Evolutionary conservation across 2,113 vertebrate genomes (phyloP).

Genomic region (Corydoras sp.): DNA sequence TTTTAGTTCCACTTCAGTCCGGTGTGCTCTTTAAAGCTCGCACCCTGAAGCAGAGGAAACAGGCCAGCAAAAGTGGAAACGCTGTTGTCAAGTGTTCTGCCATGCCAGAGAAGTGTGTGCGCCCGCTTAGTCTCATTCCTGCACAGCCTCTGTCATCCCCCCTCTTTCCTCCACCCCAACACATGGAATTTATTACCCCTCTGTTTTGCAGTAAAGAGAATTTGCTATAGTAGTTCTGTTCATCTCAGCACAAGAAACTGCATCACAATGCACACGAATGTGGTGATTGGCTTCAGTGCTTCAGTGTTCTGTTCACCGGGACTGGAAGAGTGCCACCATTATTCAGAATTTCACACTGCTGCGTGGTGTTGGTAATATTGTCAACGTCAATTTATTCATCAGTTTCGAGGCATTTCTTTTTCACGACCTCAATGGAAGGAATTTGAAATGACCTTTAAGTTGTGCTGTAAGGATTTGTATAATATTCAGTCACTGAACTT

Average conservation of each 20-base stretch:
- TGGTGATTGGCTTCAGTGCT: conserved; percentile 26
- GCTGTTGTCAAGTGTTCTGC: conserved; percentile 44
- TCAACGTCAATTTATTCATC: too few relatives aligned
- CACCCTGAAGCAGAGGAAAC: conserved; percentile 43
- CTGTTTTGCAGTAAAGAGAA: conserved; percentile 34
- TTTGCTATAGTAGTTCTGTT: conserved; percentile 31
- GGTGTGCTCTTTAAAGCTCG: conserved; percentile 33
- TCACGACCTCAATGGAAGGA: too few relatives aligned
- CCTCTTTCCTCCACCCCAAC: conserved; percentile 23
- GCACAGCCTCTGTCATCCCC: not conserved
- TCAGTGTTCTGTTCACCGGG: conserved; percentile 4
- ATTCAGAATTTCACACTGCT: too few relatives aligned
- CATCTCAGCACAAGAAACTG: conserved; percentile 25
- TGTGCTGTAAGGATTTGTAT: too few relatives aligned
- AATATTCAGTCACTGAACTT: too few relatives aligned
- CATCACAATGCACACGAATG: conserved; percentile 40
- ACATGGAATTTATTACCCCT: conserved; percentile 13
- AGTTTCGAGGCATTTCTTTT: too few relatives aligned
- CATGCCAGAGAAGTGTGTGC: conserved; percentile 29
- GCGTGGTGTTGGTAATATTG: too few relatives aligned
- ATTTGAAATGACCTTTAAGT: too few relatives aligned
- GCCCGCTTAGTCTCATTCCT: conserved; percentile 13
- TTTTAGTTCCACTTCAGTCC: conserved; percentile 40
- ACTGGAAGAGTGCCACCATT: too few relatives aligned
- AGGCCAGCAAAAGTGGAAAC: conserved; percentile 50